Evolutionary conservation across 2,113 vertebrate genomes (phyloP).

Genomic region (Caranx melampygus): DNA sequence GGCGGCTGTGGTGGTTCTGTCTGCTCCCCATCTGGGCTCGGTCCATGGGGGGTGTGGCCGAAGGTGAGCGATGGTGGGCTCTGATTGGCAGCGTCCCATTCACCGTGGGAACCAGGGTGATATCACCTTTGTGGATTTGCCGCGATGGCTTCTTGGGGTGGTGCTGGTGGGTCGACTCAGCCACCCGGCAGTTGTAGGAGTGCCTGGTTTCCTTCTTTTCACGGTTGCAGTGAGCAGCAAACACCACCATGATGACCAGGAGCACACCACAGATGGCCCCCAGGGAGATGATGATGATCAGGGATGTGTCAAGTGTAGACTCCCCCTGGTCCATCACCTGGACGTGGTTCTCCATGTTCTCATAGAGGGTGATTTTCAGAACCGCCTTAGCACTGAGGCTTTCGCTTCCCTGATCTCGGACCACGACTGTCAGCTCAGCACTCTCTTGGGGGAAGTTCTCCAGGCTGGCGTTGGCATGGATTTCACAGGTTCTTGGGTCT

Average conservation of each 20-base stretch:
- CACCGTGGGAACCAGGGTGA: slow-evolving; percentile 93
- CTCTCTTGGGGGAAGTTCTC: slow-evolving; percentile 85
- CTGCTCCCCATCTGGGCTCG: slow-evolving; percentile 92
- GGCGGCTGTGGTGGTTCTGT: slow-evolving; percentile 96
- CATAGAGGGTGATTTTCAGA: slow-evolving; percentile 86
- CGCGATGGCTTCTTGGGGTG: slow-evolving; percentile 94
- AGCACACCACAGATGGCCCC: slow-evolving; percentile 90
- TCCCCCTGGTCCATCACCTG: slow-evolving; percentile 80
- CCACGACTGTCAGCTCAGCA: slow-evolving; percentile 87
- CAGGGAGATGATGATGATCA: slow-evolving; percentile 94
- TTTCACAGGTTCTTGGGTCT: slow-evolving; percentile 91
- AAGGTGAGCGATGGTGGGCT: slow-evolving; percentile 93
- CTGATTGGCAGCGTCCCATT: slow-evolving; percentile 96
- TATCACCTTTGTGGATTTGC: slow-evolving; percentile 98
- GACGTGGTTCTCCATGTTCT: slow-evolving; percentile 87
- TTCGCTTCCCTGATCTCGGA: slow-evolving; percentile 92
- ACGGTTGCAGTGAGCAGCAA: slow-evolving; percentile 91
- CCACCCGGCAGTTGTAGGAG: slow-evolving; percentile 97
- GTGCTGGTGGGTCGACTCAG: slow-evolving; percentile 95
- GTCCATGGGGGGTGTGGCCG: slow-evolving; percentile 91
- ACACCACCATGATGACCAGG: slow-evolving; percentile 94
- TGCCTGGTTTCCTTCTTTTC: slow-evolving; percentile 94
- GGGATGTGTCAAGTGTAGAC: slow-evolving; percentile 87
- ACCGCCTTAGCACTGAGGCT: slow-evolving; percentile 91
- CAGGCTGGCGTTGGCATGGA: slow-evolving; percentile 91